Percentiles rank a stretch among this genome's conserved stretches.
Conservation (phyloP, 2,888 invertebrate genomes). For the Polymixis lichenea region DNA sequence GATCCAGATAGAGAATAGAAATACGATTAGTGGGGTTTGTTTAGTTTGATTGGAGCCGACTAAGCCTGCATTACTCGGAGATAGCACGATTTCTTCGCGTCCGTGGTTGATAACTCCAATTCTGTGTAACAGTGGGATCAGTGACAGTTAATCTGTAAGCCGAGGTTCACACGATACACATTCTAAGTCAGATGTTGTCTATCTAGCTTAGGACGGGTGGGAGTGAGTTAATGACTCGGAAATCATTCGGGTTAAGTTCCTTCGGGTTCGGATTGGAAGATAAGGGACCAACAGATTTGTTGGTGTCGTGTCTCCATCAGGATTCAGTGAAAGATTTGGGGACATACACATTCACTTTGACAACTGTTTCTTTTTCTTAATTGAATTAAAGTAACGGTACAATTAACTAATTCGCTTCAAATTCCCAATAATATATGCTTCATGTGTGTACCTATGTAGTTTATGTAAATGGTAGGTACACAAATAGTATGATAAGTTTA, state of each 20-base stretch:
- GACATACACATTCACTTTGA: constrained; percentile 50
- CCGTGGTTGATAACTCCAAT: constrained; percentile 88
- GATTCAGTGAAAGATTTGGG: constrained; percentile 64
- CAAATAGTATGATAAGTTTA: background rate
- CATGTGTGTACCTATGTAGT: background rate
- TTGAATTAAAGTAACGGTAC: background rate
- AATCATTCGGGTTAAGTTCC: constrained; percentile 89
- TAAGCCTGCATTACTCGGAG: constrained; percentile 87
- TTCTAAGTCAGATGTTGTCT: constrained; percentile 90
- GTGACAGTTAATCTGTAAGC: constrained; percentile 86
- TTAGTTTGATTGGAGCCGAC: constrained; percentile 89
- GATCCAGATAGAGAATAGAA: constrained; percentile 87
- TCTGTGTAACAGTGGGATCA: constrained; percentile 83
- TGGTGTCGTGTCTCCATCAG: constrained; percentile 80
- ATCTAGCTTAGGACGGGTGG: constrained; percentile 88
- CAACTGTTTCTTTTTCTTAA: constrained; percentile 32
- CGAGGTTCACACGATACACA: constrained; percentile 87
- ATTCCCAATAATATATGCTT: background rate
- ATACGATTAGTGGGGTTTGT: constrained; percentile 88
- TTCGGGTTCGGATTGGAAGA: constrained; percentile 87
- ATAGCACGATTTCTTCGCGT: constrained; percentile 89
- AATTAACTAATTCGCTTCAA: background rate
- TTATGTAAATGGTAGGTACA: background rate
- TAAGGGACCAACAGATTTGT: constrained; percentile 88
- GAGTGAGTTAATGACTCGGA: constrained; percentile 89